Percentiles rank a stretch among this genome's conserved stretches.
These are phyloP conservation scores for Paramuricea clavata DNA, from an alignment of 92 coral and sea anemone genomes.

Conservation along the genomic window DNA sequence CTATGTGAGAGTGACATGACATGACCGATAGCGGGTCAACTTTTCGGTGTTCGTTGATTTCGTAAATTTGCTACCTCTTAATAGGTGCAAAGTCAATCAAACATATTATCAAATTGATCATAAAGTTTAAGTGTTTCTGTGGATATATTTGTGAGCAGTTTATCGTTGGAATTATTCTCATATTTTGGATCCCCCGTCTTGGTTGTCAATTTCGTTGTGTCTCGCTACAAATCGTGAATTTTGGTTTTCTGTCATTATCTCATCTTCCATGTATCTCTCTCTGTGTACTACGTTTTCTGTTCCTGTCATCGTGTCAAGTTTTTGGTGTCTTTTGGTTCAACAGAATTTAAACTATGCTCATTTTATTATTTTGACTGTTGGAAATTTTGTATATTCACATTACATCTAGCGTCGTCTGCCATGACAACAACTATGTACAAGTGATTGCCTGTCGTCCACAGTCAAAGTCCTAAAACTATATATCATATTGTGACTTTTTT, in stretches of 20 bases:
- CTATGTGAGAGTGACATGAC: no score
- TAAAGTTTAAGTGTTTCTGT: neutral
- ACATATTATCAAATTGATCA: neutral
- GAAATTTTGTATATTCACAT: no score
- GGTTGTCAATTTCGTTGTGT: neutral
- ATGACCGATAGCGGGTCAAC: no score
- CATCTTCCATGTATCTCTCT: no score
- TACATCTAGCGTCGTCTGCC: no score
- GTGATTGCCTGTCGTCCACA: no score
- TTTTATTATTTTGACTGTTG: no score
- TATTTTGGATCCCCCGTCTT: neutral
- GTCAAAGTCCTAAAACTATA: no score
- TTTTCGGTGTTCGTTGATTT: neutral
- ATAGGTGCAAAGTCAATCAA: neutral
- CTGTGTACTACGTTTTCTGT: no score
- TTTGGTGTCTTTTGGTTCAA: neutral
- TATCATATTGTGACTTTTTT: no score
- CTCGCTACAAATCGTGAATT: neutral
- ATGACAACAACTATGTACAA: no score
- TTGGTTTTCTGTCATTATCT: no score
- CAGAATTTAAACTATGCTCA: neutral
- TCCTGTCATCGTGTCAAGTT: neutral
- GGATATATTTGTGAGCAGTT: neutral
- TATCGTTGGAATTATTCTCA: neutral
- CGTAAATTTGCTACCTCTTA: neutral